Evolutionary conservation across 2,797 vertebrate species (phyloP).

Genomic region (Smutsia temminckii): DNA sequence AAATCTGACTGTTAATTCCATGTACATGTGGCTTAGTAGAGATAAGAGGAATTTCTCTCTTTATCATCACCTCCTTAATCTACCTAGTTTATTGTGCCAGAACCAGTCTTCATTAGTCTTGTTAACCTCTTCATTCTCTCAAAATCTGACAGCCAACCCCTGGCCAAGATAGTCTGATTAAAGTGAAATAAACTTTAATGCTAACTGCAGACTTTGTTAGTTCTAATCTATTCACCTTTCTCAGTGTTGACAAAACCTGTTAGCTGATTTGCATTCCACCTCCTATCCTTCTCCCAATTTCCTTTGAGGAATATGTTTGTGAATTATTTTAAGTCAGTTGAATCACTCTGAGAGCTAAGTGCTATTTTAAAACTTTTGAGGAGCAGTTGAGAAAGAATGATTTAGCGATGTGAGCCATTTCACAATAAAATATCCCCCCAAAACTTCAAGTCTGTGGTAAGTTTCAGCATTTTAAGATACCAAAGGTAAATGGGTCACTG

Average conservation of each 20-base stretch:
- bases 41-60: not conserved
- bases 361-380: slow-evolving; percentile 70
- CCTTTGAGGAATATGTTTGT: slow-evolving; percentile 68
- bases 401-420: slow-evolving; percentile 53
- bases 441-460: not conserved
- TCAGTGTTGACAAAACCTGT: slow-evolving; percentile 53
- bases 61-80: not conserved
- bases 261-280: slow-evolving; percentile 55
- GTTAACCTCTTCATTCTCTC: not conserved
- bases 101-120: not conserved
- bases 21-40: not conserved
- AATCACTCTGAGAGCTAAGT: slow-evolving; percentile 59
- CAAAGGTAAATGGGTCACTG: not conserved
- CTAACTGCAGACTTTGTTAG: not conserved
- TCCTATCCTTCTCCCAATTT: slow-evolving; percentile 48
- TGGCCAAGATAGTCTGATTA: not conserved
- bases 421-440: slow-evolving; percentile 47
- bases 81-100: not conserved
- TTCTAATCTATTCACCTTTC: slow-evolving; percentile 26
- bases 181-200: not conserved
- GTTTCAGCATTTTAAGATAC: not conserved
- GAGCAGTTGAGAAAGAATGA: slow-evolving; percentile 58
- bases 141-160: not conserved
- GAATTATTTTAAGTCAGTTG: slow-evolving; percentile 74
- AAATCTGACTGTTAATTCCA: not conserved